Percentiles rank a stretch among this genome's conserved stretches.
Conservation (phyloP, 2,797 vertebrate genomes). For the Xenops minutus region DNA sequence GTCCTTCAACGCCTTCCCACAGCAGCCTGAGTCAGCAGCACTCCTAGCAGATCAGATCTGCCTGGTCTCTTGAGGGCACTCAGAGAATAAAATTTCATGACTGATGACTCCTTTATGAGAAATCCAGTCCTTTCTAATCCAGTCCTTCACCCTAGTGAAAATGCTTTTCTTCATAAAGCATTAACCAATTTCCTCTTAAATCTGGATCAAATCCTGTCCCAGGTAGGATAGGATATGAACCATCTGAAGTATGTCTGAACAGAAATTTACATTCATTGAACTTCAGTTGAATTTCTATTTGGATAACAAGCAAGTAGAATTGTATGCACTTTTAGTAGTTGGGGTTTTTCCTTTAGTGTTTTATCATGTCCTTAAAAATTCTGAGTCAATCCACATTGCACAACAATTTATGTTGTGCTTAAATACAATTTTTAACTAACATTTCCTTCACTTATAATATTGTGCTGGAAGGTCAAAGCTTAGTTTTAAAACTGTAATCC, state of each 20-base stretch:
- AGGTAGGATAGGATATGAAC: neutral
- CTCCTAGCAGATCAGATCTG: neutral
- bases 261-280: neutral
- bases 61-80: neutral
- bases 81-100: neutral
- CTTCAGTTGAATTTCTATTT: neutral
- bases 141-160: neutral
- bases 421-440: neutral
- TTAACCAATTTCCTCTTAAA: neutral
- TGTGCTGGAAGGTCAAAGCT: neutral
- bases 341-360: neutral
- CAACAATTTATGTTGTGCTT: neutral
- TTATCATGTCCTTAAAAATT: neutral
- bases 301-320: neutral
- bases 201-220: neutral
- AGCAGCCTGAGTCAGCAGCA: conserved; percentile 31
- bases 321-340: neutral
- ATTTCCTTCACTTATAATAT: neutral
- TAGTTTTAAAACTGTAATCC: neutral
- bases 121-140: neutral
- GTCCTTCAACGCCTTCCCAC: neutral
- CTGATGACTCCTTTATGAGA: neutral
- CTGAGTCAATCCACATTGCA: neutral
- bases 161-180: neutral
- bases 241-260: neutral